These are phyloP conservation scores for Alviniconcha marisindica DNA, from an alignment of 1,140 invertebrate genomes.

Conservation along the genomic window DNA sequence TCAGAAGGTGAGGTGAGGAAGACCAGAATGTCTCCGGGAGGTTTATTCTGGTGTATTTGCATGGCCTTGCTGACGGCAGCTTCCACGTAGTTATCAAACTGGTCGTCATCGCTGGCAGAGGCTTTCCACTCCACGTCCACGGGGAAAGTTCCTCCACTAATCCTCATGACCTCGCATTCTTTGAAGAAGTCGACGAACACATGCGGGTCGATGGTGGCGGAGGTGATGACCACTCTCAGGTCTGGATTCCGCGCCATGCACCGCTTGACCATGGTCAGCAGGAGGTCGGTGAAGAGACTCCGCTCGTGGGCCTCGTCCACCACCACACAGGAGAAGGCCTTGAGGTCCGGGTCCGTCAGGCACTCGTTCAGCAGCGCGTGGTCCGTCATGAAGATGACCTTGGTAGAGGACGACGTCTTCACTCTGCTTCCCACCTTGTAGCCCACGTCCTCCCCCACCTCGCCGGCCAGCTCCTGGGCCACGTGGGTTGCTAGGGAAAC, in stretches of 20 bases:
- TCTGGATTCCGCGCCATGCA: slow-evolving; percentile 57
- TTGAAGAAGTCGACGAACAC: slow-evolving; percentile 82
- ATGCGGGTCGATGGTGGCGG: slow-evolving; percentile 78
- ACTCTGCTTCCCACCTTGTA: slow-evolving; percentile 83
- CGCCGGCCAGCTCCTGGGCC: slow-evolving; percentile 61
- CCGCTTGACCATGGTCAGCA: slow-evolving; percentile 88
- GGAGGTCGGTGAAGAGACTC: slow-evolving; percentile 94
- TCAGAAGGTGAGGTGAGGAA: slow-evolving; percentile 86
- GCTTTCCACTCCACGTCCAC: slow-evolving; percentile 93
- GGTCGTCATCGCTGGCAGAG: slow-evolving; percentile 86
- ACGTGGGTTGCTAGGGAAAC: slow-evolving; percentile 68
- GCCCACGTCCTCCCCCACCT: slow-evolving; percentile 66
- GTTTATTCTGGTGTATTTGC: slow-evolving; percentile 94
- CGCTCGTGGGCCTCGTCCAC: slow-evolving; percentile 98
- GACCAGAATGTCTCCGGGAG: slow-evolving; percentile 95
- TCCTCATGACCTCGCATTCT: slow-evolving; percentile 95
- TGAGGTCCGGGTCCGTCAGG: slow-evolving; percentile 80
- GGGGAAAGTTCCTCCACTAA: slow-evolving; percentile 89
- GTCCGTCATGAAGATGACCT: slow-evolving; percentile 99
- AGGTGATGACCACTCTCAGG: slow-evolving; percentile 68
- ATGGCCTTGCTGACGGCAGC: slow-evolving; percentile 95
- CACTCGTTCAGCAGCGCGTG: slow-evolving; percentile 98
- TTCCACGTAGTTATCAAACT: slow-evolving; percentile 89
- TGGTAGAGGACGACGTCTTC: slow-evolving; percentile 81
- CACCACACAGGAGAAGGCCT: slow-evolving; percentile 87